A percentile compares a stretch with the other conserved stretches of the same genome.
Conservation (phyloP, 2,888 invertebrate species). For the Philhelius pedissequus region DNA sequence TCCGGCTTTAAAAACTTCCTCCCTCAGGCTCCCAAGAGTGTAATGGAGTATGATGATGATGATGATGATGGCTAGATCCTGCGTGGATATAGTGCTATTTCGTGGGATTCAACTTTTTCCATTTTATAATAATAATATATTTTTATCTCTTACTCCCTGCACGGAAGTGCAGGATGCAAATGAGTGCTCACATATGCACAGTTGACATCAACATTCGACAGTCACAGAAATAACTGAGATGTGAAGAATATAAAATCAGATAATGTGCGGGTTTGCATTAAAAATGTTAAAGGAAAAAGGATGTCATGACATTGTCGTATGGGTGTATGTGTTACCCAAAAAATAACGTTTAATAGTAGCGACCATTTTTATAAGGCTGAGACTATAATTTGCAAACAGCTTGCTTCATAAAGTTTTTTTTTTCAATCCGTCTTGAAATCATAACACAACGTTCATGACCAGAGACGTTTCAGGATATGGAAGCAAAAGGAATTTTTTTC, state of each 20-base stretch:
- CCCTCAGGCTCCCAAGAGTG: slow-evolving; percentile 45
- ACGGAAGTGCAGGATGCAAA: slow-evolving; percentile 44
- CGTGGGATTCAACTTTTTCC: slow-evolving; percentile 28
- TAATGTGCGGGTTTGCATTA: slow-evolving; percentile 41
- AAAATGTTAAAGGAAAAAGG: slow-evolving; percentile 34
- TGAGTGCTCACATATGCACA: slow-evolving; percentile 11
- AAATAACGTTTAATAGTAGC: too few relatives aligned
- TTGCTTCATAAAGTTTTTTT: too few relatives aligned
- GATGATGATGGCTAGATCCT: slow-evolving; percentile 30
- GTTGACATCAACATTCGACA: slow-evolving; percentile 29
- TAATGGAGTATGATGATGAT: slow-evolving; percentile 61
- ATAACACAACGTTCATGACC: too few relatives aligned
- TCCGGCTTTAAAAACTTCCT: slow-evolving; percentile 58
- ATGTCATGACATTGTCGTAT: too few relatives aligned
- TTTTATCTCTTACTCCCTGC: slow-evolving; percentile 26
- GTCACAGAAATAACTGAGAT: slow-evolving; percentile 33
- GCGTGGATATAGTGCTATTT: slow-evolving; percentile 29
- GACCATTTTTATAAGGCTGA: too few relatives aligned
- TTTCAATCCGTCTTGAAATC: too few relatives aligned
- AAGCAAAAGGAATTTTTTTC: too few relatives aligned
- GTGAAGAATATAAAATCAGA: slow-evolving; percentile 36
- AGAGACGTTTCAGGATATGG: too few relatives aligned
- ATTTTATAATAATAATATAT: slow-evolving; percentile 49
- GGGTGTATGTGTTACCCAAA: too few relatives aligned
- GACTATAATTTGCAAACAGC: too few relatives aligned